Evolutionary conservation across 1,140 invertebrate species (phyloP).

Genomic region (Agrilus planipennis): DNA sequence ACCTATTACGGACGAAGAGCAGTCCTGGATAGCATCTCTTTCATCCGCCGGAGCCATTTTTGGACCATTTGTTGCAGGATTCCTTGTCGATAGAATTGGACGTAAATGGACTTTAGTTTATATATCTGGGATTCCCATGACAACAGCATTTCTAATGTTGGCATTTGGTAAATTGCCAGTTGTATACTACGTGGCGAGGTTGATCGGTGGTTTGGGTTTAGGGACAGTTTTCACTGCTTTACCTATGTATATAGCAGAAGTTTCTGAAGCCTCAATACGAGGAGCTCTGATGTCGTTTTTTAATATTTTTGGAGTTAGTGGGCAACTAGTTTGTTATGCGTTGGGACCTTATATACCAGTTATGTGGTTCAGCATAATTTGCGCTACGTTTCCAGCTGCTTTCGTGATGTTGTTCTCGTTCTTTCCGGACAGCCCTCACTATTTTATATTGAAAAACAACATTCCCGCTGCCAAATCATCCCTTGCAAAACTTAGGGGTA

Average conservation of each 20-base stretch:
- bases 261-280: conserved; percentile 62
- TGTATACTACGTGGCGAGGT: conserved; percentile 47
- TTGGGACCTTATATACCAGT: conserved; percentile 65
- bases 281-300: conserved; percentile 71
- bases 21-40: conserved; percentile 70
- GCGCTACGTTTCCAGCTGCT: conserved; percentile 44
- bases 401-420: conserved; percentile 51
- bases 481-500: conserved; percentile 50
- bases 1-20: conserved; percentile 37
- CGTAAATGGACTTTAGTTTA: conserved; percentile 32
- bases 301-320: conserved; percentile 63
- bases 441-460: conserved; percentile 45
- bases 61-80: conserved; percentile 33
- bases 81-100: conserved; percentile 31
- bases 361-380: conserved; percentile 48
- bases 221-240: conserved; percentile 63
- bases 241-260: conserved; percentile 81
- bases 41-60: conserved; percentile 66
- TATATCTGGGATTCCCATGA: conserved; percentile 49
- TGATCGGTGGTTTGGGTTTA: conserved; percentile 57
- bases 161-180: conserved; percentile 40
- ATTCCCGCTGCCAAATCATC: conserved; percentile 47
- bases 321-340: conserved; percentile 62
- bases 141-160: conserved; percentile 58
- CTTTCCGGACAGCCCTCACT: conserved; percentile 75